Base-by-base conservation (phyloP, 2,888 invertebrate species). In the Argynnis bischoffii region DNA sequence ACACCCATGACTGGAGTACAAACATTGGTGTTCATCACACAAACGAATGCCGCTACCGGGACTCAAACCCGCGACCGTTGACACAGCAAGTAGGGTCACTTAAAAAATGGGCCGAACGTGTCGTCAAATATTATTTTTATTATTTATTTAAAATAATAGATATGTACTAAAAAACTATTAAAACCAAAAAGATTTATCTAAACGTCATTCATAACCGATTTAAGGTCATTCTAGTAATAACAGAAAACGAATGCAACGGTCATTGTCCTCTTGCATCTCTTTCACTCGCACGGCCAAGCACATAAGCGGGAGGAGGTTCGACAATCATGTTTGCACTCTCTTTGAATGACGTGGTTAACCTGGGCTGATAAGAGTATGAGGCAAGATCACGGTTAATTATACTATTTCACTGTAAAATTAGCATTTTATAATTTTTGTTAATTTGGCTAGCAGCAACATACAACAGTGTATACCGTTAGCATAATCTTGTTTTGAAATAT, bases 301-400 rank as follows among this genome's bases (percentile, higher is more conserved):
- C 47, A 47, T 54, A 15, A 48, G 41, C 51, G 69, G 57, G 66
- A 69, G 53, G 54, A 66, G 64, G 61, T 50, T 21, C 14, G 35
- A 55, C 54, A 15, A 55, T 21, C 31, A 55, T 63, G 66, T 66
- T 61, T 54, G 74, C 73, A 75, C 72, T 64, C 59, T 67, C 59
- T 76, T 74, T 74, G 73, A 76, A 72, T 77, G 77, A 75, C 77
- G 79, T 74, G 54, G 31, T 72, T 79, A 84, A 82, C 81, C 82
- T 78, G 79, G 73, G 76, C 75, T 77, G 78, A 78, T 77, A 77
- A 77, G 71, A 72, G 73, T 71, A 72, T 64, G 73, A 77, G 78
- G 77, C 83, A 81, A 83, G 80, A 86, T 82, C 81, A 78, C 76
- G 78, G 80, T 69, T 76, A 82, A 79, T 21, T 53, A 56, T 51